Percentiles rank a stretch among this genome's conserved stretches.
Conservation (phyloP, 2,797 vertebrate species). For the Serranus cabrilla region DNA sequence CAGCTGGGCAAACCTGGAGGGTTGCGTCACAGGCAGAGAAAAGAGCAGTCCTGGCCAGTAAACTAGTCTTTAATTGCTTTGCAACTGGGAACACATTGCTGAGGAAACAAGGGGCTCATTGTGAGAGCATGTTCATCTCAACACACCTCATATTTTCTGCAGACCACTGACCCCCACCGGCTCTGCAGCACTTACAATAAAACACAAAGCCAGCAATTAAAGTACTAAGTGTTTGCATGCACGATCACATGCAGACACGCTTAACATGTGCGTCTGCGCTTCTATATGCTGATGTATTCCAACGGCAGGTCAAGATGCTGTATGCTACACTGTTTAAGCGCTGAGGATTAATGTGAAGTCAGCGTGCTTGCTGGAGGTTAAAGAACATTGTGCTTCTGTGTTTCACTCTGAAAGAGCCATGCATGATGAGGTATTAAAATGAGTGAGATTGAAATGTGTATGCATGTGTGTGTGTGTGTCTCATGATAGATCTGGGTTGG, state of each 20-base stretch:
- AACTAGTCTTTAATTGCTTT: constrained; percentile 85
- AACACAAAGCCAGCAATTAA: constrained; percentile 76
- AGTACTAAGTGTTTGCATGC: constrained; percentile 70
- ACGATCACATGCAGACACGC: constrained; percentile 48
- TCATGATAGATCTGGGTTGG: constrained; percentile 64
- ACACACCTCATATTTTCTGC: constrained; percentile 81
- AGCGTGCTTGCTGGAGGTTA: constrained; percentile 50
- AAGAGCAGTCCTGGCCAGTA: constrained; percentile 73
- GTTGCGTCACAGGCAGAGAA: constrained; percentile 76
- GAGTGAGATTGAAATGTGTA: constrained; percentile 50
- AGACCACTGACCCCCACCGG: constrained; percentile 67
- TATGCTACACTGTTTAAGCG: constrained; percentile 11
- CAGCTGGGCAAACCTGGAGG: constrained; percentile 69
- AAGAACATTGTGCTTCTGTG: constrained; percentile 73
- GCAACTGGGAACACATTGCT: constrained; percentile 83
- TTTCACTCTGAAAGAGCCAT: constrained; percentile 45
- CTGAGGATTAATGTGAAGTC: constrained; percentile 48
- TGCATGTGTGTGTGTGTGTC: constrained; percentile 32
- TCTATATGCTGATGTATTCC: constrained; percentile 28
- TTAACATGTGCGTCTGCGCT: constrained; percentile 23
- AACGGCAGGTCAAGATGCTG: constrained; percentile 30
- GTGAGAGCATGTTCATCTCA: constrained; percentile 80
- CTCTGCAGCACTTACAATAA: constrained; percentile 73
- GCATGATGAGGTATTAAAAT: constrained; percentile 68
- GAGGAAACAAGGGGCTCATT: constrained; percentile 84